phyloP scores from a whole-genome alignment of 1,140 invertebrate species.

The Ceratosolen fusciceps region DNA sequence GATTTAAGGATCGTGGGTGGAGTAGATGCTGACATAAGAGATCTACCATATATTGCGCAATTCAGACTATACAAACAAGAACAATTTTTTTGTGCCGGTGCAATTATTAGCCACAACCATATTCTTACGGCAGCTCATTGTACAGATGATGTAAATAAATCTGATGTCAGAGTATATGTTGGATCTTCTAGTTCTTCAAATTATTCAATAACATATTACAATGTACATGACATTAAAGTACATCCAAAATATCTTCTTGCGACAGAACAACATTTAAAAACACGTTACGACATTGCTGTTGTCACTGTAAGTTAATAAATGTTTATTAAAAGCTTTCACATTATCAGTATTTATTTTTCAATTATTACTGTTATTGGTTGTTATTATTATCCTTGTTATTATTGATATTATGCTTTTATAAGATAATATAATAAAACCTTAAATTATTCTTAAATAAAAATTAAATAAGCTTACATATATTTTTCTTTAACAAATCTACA shows the following conservation, averaged over 20 bases:
- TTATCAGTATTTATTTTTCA: too few relatives aligned
- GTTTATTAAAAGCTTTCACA: not conserved
- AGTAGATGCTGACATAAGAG: not conserved
- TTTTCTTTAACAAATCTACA: too few relatives aligned
- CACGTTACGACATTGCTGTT: not conserved
- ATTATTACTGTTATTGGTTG: too few relatives aligned
- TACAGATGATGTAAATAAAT: not conserved
- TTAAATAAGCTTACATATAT: too few relatives aligned
- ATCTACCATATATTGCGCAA: not conserved
- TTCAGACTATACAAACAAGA: not conserved
- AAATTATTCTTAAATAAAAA: too few relatives aligned
- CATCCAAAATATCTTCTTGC: not conserved
- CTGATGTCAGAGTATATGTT: not conserved
- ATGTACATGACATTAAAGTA: not conserved
- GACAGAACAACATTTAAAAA: not conserved
- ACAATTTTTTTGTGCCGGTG: not conserved
- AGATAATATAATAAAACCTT: too few relatives aligned
- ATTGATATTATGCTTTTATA: too few relatives aligned
- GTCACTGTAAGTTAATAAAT: not conserved
- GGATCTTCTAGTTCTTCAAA: not conserved
- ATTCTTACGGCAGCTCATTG: not conserved
- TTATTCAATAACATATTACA: not conserved
- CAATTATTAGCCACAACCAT: not conserved
- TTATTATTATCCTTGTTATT: too few relatives aligned
- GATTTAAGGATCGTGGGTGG: not conserved